A percentile compares a stretch with the other conserved stretches of the same genome.
These are phyloP conservation scores for Tetrao urogallus DNA, from an alignment of 2,113 vertebrate genomes.

Conservation along the genomic window DNA sequence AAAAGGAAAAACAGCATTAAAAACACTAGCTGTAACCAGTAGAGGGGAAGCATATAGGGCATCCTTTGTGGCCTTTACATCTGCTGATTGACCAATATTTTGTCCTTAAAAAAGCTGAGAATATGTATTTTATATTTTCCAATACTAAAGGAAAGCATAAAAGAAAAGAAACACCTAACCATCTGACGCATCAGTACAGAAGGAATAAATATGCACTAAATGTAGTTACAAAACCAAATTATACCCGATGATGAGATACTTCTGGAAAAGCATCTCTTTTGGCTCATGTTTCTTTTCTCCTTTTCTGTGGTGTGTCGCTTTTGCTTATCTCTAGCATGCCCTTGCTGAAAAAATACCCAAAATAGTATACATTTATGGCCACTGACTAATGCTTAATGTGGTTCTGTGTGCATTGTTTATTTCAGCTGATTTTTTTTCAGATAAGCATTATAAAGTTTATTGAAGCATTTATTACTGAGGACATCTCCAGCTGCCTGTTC, in stretches of 20 bases:
- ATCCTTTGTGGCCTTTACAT: not conserved
- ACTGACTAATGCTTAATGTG: not conserved
- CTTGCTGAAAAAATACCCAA: not conserved
- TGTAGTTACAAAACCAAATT: not conserved
- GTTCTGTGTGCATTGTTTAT: not conserved
- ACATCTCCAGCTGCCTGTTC: not conserved
- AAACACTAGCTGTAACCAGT: not conserved
- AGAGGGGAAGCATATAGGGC: not conserved
- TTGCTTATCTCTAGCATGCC: not conserved
- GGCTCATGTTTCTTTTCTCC: not conserved
- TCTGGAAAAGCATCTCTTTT: not conserved
- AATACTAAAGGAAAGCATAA: not conserved
- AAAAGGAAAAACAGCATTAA: not conserved
- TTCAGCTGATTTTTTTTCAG: conserved; percentile 11
- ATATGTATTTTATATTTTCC: not conserved
- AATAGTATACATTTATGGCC: not conserved
- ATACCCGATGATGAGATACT: not conserved
- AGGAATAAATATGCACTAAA: not conserved
- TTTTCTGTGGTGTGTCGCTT: not conserved
- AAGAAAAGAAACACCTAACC: not conserved
- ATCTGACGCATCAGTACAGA: not conserved
- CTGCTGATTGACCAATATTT: not conserved
- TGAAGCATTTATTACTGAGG: not conserved
- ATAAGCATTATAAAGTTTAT: not conserved
- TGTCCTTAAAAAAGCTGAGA: not conserved